Conservation (phyloP, 2,797 vertebrate genomes). For the Tolypeutes matacus region DNA sequence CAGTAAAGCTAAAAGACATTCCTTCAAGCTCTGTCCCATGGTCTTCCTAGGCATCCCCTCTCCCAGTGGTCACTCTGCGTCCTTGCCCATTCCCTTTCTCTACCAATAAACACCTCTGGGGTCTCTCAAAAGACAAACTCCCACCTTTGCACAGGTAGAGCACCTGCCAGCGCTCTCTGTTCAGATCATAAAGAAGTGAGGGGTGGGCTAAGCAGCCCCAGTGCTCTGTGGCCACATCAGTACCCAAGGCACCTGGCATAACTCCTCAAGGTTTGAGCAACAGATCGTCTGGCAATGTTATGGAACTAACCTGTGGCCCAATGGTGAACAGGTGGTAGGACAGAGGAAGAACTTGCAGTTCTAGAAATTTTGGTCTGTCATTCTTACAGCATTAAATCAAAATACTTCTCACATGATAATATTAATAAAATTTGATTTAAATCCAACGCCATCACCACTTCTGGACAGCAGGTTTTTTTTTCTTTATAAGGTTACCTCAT, state of each 20-base stretch:
- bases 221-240: not conserved
- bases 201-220: not conserved
- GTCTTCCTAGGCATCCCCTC: not conserved
- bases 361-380: not conserved
- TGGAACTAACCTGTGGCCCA: not conserved
- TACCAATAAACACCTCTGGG: not conserved
- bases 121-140: constrained; percentile 41
- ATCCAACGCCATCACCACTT: constrained; percentile 60
- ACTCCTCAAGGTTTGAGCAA: not conserved
- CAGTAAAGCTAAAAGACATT: not conserved
- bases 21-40: not conserved
- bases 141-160: not conserved
- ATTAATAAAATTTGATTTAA: constrained; percentile 56
- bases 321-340: not conserved
- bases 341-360: not conserved
- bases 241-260: not conserved
- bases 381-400: not conserved
- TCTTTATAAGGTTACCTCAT: constrained; percentile 48
- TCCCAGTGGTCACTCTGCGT: not conserved
- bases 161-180: not conserved
- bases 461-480: not conserved
- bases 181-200: not conserved
- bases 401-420: not conserved
- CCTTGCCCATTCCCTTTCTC: not conserved
- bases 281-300: not conserved